Evolutionary conservation across 1,140 invertebrate species (phyloP).

Genomic region (Drosophila novamexicana): DNA sequence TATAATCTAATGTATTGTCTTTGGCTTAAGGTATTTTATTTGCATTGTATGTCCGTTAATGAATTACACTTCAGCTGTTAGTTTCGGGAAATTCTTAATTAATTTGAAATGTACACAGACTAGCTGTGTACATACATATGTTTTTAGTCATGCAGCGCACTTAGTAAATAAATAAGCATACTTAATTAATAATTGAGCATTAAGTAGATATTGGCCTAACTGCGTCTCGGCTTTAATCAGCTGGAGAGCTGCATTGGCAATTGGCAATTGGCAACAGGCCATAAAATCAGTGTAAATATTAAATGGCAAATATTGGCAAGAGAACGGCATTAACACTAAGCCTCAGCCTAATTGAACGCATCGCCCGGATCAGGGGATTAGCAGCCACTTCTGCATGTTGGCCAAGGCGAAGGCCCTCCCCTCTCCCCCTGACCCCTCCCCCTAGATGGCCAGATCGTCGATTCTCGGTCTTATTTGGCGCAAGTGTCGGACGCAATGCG

Average conservation of each 20-base stretch:
- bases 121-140: no score
- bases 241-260: neutral
- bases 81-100: no score
- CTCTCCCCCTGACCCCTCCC: neutral
- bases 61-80: no score
- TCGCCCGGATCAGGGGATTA: constrained; percentile 4
- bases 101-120: no score
- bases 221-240: neutral
- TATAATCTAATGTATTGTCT: no score
- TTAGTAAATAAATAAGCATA: neutral
- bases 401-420: neutral
- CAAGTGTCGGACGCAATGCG: constrained; percentile 47
- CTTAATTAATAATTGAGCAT: neutral
- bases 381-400: neutral
- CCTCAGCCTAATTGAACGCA: constrained; percentile 4
- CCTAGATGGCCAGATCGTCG: constrained; percentile 10
- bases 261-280: constrained; percentile 57
- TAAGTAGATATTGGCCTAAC: constrained; percentile 6
- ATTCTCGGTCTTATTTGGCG: constrained; percentile 60
- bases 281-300: constrained; percentile 61
- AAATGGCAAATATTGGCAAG: constrained; percentile 9
- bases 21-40: no score
- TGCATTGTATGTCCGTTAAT: no score
- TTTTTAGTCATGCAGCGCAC: neutral
- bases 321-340: constrained; percentile 8